Conservation (phyloP, 2,888 invertebrate species). For the Drosophila neotestacea region DNA sequence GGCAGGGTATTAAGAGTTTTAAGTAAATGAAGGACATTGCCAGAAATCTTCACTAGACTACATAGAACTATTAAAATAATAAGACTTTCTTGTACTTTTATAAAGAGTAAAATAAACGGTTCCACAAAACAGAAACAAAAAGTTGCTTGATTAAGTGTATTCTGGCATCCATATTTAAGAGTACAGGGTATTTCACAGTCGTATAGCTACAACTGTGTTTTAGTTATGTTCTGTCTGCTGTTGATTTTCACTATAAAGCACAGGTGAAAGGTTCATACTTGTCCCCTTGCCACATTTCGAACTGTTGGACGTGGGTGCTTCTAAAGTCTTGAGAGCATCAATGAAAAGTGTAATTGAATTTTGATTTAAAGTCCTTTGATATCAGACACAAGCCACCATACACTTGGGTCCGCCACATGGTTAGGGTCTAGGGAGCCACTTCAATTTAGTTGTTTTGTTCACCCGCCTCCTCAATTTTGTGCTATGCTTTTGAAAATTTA, state of each 20-base stretch:
- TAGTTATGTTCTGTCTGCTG: slow-evolving; percentile 12
- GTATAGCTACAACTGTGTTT: neutral
- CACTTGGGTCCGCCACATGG: slow-evolving; percentile 30
- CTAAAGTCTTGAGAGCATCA: slow-evolving; percentile 67
- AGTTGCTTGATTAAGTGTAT: too few relatives aligned
- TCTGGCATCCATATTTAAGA: neutral
- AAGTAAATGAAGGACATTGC: neutral
- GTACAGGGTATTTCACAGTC: slow-evolving; percentile 27
- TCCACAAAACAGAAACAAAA: too few relatives aligned
- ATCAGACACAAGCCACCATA: slow-evolving; percentile 64
- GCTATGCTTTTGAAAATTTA: slow-evolving; percentile 50
- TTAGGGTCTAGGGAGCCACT: slow-evolving; percentile 46
- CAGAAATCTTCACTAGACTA: neutral
- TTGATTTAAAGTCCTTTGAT: slow-evolving; percentile 83
- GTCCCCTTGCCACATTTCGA: neutral
- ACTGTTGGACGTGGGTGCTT: slow-evolving; percentile 39
- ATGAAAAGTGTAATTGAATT: slow-evolving; percentile 82
- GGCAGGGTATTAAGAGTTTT: slow-evolving; percentile 10
- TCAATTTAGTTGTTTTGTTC: slow-evolving; percentile 29
- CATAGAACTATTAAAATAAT: neutral
- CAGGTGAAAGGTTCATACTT: slow-evolving; percentile 39
- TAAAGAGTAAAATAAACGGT: too few relatives aligned
- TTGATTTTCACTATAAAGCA: slow-evolving; percentile 49
- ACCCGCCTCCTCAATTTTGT: slow-evolving; percentile 25
- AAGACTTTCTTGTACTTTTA: too few relatives aligned